Evolutionary conservation across 2,888 invertebrate species (phyloP).

Genomic region (Cactoblastis cactorum): DNA sequence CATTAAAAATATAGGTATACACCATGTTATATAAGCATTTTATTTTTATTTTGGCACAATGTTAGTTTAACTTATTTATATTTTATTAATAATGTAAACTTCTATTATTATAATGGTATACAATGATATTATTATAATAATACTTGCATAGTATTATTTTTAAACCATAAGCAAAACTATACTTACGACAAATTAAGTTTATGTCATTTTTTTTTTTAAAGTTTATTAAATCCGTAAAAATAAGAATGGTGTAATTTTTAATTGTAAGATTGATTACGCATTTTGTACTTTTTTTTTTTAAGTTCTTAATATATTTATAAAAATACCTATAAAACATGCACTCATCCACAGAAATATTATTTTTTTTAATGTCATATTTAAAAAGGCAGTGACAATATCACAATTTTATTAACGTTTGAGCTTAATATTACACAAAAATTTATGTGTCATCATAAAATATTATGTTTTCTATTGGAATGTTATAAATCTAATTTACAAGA

Average conservation of each 20-base stretch:
- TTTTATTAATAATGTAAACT: slow-evolving; percentile 18
- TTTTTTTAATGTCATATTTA: slow-evolving; percentile 16
- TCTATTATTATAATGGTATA: slow-evolving; percentile 23
- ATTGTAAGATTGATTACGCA: not conserved
- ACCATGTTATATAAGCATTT: slow-evolving; percentile 21
- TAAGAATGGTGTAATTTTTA: slow-evolving; percentile 9
- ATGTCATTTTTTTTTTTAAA: too few species aligned
- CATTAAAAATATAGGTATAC: not conserved
- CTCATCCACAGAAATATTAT: slow-evolving; percentile 7
- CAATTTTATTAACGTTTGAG: slow-evolving; percentile 36
- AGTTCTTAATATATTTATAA: not conserved
- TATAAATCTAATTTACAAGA: too few species aligned
- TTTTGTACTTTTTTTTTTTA: not conserved
- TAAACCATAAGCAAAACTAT: too few species aligned
- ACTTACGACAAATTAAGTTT: too few species aligned
- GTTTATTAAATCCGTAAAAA: too few species aligned
- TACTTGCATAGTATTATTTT: slow-evolving; percentile 10
- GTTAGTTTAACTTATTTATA: slow-evolving; percentile 35
- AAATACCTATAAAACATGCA: not conserved
- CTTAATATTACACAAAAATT: slow-evolving; percentile 21
- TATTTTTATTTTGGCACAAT: slow-evolving; percentile 59
- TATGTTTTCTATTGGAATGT: too few species aligned
- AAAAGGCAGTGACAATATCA: slow-evolving; percentile 49
- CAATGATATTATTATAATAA: slow-evolving; percentile 12
- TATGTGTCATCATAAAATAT: too few species aligned